A percentile compares a stretch with the other conserved stretches of the same genome.
phyloP scores from a whole-genome alignment of 2,113 vertebrate species.

The Silurus asotus region DNA sequence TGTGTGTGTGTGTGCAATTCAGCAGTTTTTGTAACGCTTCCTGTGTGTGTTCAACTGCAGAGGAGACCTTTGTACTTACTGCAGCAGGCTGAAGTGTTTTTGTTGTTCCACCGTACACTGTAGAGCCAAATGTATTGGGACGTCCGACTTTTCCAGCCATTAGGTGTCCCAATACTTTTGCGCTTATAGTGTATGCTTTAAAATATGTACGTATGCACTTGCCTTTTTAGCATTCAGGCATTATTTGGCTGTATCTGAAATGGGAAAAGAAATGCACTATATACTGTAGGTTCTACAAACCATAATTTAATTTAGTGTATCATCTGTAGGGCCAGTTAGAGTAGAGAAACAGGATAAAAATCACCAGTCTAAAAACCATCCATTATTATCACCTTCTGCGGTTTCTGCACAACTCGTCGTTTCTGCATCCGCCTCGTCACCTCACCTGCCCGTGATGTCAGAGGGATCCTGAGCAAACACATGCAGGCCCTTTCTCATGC shows the following conservation, averaged over 20 bases:
- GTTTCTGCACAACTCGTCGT: not conserved
- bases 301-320: not conserved
- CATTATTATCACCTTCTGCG: not conserved
- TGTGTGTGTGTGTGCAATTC: not conserved
- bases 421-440: too few relatives aligned
- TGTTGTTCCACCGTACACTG: too few relatives aligned
- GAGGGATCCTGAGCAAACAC: not conserved
- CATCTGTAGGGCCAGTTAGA: not conserved
- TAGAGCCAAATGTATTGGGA: too few relatives aligned
- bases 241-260: too few relatives aligned
- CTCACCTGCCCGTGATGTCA: slow-evolving; percentile 3
- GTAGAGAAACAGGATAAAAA: not conserved
- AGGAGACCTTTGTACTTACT: not conserved
- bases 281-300: not conserved
- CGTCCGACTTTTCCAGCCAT: too few relatives aligned
- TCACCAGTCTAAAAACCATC: not conserved
- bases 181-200: too few relatives aligned
- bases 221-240: not conserved
- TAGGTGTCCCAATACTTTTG: too few relatives aligned
- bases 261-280: too few relatives aligned
- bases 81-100: not conserved
- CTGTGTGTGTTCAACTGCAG: not conserved
- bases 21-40: not conserved
- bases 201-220: too few relatives aligned
- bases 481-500: not conserved